Evolutionary conservation across 2,888 invertebrate species (phyloP).

Genomic region (Macrosiphum euphorbiae): DNA sequence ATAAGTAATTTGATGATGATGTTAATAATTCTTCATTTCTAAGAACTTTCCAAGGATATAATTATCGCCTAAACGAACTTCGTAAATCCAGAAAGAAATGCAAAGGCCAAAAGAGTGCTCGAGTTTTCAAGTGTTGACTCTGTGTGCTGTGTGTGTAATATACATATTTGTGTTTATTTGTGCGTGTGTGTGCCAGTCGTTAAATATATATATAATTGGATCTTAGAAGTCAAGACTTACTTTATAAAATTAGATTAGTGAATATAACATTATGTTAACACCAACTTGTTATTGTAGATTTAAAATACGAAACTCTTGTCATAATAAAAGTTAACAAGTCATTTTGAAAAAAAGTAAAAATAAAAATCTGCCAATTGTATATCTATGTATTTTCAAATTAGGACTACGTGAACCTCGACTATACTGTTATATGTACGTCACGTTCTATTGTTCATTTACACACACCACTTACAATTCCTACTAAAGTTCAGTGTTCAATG

Average conservation of each 20-base stretch:
- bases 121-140: not conserved
- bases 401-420: not conserved
- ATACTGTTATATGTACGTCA: slow-evolving; percentile 53
- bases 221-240: not conserved
- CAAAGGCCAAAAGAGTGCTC: not conserved
- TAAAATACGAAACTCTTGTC: not conserved
- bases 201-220: not conserved
- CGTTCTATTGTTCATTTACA: slow-evolving; percentile 58
- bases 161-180: not conserved
- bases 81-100: not conserved
- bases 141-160: not conserved
- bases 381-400: slow-evolving; percentile 51
- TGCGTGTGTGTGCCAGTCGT: not conserved
- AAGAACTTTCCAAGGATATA: not conserved
- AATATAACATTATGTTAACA: slow-evolving; percentile 1
- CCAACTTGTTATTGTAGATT: not conserved
- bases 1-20: not conserved
- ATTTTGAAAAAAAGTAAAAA: not conserved
- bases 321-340: not conserved
- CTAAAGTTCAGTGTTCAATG: not conserved
- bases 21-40: not conserved
- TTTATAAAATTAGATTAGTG: not conserved
- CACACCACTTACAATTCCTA: slow-evolving; percentile 7
- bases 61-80: not conserved
- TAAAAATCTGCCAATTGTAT: not conserved